Evolutionary conservation across 2,797 vertebrate species (phyloP).

Genomic region (Pagetopsis macropterus): DNA sequence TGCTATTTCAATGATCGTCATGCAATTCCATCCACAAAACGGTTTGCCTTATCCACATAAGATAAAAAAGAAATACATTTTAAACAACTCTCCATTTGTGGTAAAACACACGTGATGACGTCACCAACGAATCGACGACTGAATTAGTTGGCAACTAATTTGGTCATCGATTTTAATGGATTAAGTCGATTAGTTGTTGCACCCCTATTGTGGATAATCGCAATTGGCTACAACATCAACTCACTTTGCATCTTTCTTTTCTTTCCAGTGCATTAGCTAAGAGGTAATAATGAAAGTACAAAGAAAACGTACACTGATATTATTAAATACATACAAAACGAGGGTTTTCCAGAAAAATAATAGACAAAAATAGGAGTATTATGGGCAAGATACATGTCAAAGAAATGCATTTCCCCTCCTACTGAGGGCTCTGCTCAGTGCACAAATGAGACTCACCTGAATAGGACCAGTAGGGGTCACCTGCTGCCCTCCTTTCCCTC

Average conservation of each 20-base stretch:
- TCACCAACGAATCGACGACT: no score
- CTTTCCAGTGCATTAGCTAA: constrained; percentile 33
- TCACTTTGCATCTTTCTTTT: constrained; percentile 29
- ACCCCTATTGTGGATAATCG: constrained; percentile 15
- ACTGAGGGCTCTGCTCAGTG: constrained; percentile 16
- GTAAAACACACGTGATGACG: no score
- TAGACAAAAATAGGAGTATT: constrained; percentile 36
- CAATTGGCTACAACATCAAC: constrained; percentile 6
- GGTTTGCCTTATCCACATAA: neutral
- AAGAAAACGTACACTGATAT: constrained; percentile 33
- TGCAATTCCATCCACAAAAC: neutral
- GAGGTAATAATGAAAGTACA: no score
- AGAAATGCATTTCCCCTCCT: constrained; percentile 36
- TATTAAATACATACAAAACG: constrained; percentile 20
- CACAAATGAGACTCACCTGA: constrained; percentile 86
- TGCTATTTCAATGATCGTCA: neutral
- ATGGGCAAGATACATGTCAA: constrained; percentile 30
- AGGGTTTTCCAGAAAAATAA: constrained; percentile 14
- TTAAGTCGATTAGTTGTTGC: no score
- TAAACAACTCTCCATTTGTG: constrained; percentile 18
- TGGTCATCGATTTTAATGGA: no score
- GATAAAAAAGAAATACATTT: constrained; percentile 15
- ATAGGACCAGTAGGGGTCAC: constrained; percentile 97
- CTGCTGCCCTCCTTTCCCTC: constrained; percentile 90
- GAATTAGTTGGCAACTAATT: no score